A percentile compares a stretch with the other conserved stretches of the same genome.
phyloP scores from a whole-genome alignment of 1,140 invertebrate species.

The Drosophila sechellia region DNA sequence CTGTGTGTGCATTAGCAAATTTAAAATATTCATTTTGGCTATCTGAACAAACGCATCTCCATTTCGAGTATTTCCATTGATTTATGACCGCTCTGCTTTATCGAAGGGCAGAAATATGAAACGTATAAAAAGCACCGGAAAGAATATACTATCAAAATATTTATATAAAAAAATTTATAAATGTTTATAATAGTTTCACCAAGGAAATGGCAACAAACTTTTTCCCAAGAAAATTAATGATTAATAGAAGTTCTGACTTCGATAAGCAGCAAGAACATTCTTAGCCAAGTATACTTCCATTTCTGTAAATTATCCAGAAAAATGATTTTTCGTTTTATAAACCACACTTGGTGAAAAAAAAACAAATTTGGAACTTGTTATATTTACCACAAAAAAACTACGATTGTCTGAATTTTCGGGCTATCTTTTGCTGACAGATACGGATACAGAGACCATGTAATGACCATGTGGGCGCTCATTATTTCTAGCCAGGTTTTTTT shows the following conservation, averaged over 20 bases:
- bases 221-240: no score
- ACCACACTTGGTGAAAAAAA: no score
- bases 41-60: constrained; percentile 65
- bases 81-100: constrained; percentile 23
- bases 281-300: no score
- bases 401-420: constrained; percentile 1
- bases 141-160: neutral
- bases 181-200: neutral
- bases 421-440: constrained; percentile 22
- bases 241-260: no score
- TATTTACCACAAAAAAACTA: neutral
- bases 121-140: neutral
- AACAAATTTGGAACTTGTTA: neutral
- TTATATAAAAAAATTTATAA: neutral
- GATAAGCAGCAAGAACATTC: neutral
- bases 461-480: constrained; percentile 68
- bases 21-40: constrained; percentile 48
- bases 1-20: constrained; percentile 44
- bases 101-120: constrained; percentile 54
- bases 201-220: neutral
- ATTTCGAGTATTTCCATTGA: constrained; percentile 31
- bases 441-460: constrained; percentile 30
- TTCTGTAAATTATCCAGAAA: no score
- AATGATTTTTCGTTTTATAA: no score
- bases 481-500: constrained; percentile 60